These are phyloP conservation scores for Arion vulgaris DNA, from an alignment of 1,140 invertebrate species.

Conservation along the genomic window DNA sequence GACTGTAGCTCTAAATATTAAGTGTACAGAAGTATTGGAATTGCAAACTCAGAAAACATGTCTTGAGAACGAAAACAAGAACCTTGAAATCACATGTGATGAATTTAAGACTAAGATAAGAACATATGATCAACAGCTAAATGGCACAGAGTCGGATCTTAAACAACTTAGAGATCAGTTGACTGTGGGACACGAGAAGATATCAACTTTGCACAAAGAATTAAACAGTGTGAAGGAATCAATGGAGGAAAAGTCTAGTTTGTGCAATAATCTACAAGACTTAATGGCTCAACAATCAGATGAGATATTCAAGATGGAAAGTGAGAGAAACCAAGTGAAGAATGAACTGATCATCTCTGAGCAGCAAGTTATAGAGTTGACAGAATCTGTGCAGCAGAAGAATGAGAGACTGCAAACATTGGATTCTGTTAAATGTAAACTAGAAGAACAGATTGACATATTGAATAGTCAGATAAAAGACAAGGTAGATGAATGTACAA, in stretches of 20 bases:
- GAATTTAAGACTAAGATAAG: too few species aligned
- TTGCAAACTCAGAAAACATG: background rate
- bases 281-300: background rate
- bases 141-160: background rate
- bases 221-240: background rate
- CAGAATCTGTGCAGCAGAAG: background rate
- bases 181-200: background rate
- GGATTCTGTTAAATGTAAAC: background rate
- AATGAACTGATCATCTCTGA: background rate
- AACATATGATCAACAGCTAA: background rate
- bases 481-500: background rate
- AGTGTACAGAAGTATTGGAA: background rate
- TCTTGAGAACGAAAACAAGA: background rate
- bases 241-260: background rate
- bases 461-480: background rate
- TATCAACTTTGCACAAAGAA: background rate
- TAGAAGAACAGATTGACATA: background rate
- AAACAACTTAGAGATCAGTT: background rate
- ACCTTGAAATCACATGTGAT: constrained; percentile 2
- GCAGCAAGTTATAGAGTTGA: background rate
- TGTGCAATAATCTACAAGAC: too few species aligned
- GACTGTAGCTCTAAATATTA: background rate
- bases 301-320: background rate
- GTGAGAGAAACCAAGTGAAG: background rate
- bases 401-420: background rate